Evolutionary conservation across 2,888 invertebrate species (phyloP).

Genomic region (Aspidiotus rigidus): DNA sequence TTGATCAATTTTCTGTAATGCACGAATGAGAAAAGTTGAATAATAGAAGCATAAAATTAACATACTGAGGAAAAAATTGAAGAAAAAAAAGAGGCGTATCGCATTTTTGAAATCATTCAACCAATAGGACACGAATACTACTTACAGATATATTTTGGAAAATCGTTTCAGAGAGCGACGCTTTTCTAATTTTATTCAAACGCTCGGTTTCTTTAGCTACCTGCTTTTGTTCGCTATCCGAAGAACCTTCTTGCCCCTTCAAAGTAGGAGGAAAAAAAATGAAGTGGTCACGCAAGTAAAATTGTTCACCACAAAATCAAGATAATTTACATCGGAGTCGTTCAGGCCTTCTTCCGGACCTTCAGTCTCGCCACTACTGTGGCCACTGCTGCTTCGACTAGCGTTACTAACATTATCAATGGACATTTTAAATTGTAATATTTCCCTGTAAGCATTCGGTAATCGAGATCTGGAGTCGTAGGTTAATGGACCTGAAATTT

Average conservation of each 20-base stretch:
- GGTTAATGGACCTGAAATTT: conserved; percentile 54
- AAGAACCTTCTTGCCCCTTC: conserved; percentile 20
- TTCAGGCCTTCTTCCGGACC: conserved; percentile 49
- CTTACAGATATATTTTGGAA: neutral
- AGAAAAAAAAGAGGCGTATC: neutral
- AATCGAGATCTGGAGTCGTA: conserved; percentile 74
- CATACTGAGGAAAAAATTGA: neutral
- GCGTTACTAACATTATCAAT: conserved; percentile 51
- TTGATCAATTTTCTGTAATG: conserved; percentile 18
- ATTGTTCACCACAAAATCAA: neutral
- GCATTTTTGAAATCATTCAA: too few species aligned
- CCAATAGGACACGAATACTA: too few species aligned
- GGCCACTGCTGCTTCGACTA: conserved; percentile 42
- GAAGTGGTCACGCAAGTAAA: neutral
- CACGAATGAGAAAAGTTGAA: neutral
- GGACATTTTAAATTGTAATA: conserved; percentile 36
- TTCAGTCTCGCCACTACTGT: conserved; percentile 51
- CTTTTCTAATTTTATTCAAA: conserved; percentile 44
- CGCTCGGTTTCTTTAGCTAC: conserved; percentile 45
- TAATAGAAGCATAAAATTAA: too few species aligned
- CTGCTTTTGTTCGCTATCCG: conserved; percentile 38
- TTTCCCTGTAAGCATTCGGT: conserved; percentile 67
- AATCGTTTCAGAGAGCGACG: conserved; percentile 16
- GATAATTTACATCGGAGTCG: conserved; percentile 38
- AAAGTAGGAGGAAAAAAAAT: neutral